Evolutionary conservation across 1,140 invertebrate species (phyloP), one percentile per base, ranked within the genome.

Genomic region (Ceratosolen solmsi): DNA sequence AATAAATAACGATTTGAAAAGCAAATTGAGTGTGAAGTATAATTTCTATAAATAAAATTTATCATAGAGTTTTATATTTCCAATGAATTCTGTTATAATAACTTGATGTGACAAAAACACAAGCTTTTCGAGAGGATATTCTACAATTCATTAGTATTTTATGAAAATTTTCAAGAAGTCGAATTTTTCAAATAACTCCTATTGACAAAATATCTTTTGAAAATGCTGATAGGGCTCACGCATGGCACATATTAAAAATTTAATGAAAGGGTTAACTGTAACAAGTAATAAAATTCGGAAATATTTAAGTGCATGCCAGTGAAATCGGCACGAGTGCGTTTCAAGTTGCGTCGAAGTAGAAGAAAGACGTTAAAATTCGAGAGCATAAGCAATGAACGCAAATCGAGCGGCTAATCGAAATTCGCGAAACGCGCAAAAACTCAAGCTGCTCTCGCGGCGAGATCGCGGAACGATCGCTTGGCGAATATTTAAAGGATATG

Each of bases 401-500:
- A 77, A 77, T 65, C 58, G 41, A 77, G 36, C 75, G 41, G 56
- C 22, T 77, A 77, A 77, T 77, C 58, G 58, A 63, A 46, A 65
- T 20, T 54, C 76, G 33, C 49, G 76, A 72, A 72, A 72, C 15
- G 25, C 38, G 70, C 70, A 72, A 72, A 72, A 72, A 72, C 41
- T 7, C 72, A 54, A 30, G 27, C 3, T 65, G 27, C 30, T 65
- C n/a, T 13, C 13, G 41, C 41, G 41, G 58, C 25, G 30, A 36
- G 27, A 3, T 36, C 60, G 30, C 30, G 30, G 60, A 33, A 2
- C 71, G 46, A 46, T 33, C 27, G 22, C 22, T 22, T 46, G 8
- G 11, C 5, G 17, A 36, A 74, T 54, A 56, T 74, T 56, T 38
- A 74, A 36, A 9, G 27, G 72, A 74, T 56, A 74, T 20, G 11